Evolutionary conservation across 2,888 invertebrate species (phyloP).

Genomic region (Pogonocherus hispidulus): DNA sequence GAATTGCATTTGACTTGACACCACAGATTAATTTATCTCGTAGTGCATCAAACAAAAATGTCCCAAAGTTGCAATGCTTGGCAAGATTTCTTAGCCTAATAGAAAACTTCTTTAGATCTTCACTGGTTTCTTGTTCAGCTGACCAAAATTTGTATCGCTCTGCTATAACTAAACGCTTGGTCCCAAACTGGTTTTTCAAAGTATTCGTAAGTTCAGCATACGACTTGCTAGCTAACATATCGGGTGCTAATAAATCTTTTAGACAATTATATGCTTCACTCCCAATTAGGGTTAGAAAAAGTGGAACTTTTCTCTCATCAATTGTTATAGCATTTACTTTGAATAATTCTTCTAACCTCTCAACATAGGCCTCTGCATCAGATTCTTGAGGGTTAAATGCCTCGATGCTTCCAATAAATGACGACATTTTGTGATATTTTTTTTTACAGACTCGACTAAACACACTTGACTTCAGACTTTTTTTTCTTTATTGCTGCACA

Average conservation of each 20-base stretch:
- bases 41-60: slow-evolving; percentile 49
- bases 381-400: slow-evolving; percentile 36
- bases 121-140: slow-evolving; percentile 44
- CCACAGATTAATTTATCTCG: slow-evolving; percentile 50
- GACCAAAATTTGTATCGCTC: slow-evolving; percentile 55
- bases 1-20: slow-evolving; percentile 30
- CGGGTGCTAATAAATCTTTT: slow-evolving; percentile 45
- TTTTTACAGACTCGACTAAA: not conserved
- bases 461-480: not conserved
- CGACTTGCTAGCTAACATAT: slow-evolving; percentile 35
- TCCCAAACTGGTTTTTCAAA: slow-evolving; percentile 42
- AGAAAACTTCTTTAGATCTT: slow-evolving; percentile 41
- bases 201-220: slow-evolving; percentile 42
- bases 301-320: slow-evolving; percentile 43
- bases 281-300: slow-evolving; percentile 52
- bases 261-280: slow-evolving; percentile 46
- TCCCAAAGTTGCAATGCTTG: slow-evolving; percentile 49
- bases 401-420: slow-evolving; percentile 42
- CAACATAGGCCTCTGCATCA: slow-evolving; percentile 42
- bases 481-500: not conserved
- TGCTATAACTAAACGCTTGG: slow-evolving; percentile 48
- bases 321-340: slow-evolving; percentile 43
- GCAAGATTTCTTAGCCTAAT: slow-evolving; percentile 50
- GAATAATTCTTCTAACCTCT: slow-evolving; percentile 51
- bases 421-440: slow-evolving; percentile 26